Conservation (phyloP, 2,797 vertebrate species). For the Semaprochilodus insignis region DNA sequence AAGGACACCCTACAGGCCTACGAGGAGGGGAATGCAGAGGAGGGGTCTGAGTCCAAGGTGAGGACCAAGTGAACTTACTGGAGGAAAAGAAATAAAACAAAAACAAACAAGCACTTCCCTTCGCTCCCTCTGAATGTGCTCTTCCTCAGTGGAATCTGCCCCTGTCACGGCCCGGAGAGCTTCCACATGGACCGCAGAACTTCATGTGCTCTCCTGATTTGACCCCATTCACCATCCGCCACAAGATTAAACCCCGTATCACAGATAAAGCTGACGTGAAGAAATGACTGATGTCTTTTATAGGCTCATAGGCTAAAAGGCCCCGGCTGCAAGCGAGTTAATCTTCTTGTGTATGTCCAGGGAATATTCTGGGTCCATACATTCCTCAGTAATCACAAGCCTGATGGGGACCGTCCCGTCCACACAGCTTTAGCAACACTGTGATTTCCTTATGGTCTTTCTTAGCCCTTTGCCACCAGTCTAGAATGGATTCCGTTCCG, state of each 20-base stretch:
- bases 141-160: conserved; percentile 5
- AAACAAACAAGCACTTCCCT: background rate
- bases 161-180: conserved; percentile 2
- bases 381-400: too few relatives aligned
- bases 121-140: background rate
- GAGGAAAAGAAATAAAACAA: background rate
- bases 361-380: too few relatives aligned
- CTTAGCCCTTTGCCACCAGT: too few relatives aligned
- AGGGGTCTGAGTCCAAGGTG: background rate
- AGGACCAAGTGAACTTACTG: background rate
- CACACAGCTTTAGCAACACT: too few relatives aligned
- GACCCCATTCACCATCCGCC: background rate
- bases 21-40: background rate
- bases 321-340: too few relatives aligned
- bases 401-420: too few relatives aligned
- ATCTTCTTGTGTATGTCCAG: too few relatives aligned
- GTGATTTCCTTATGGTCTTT: too few relatives aligned
- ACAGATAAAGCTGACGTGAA: too few relatives aligned
- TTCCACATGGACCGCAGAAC: background rate
- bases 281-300: background rate
- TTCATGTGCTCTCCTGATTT: conserved; percentile 11
- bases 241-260: background rate
- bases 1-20: background rate
- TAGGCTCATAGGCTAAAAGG: too few relatives aligned
- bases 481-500: too few relatives aligned